phyloP scores from a whole-genome alignment of 2,888 invertebrate species.

The Trichogramma evanescens region DNA sequence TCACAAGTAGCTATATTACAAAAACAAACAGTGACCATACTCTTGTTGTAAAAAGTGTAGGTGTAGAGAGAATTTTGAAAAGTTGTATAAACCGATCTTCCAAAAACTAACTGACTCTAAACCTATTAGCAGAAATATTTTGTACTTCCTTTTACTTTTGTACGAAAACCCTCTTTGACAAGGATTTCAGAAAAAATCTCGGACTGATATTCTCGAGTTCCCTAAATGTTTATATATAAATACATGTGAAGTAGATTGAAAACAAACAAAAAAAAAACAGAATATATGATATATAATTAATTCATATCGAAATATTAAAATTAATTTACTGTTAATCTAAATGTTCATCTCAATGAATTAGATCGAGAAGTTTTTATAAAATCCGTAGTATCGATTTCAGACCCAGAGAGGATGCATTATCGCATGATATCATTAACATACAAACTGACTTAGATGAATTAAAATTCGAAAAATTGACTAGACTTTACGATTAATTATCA shows the following conservation, averaged over 20 bases:
- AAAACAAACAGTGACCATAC: constrained; percentile 21
- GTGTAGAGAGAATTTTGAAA: constrained; percentile 14
- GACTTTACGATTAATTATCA: background rate
- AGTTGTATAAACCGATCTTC: constrained; percentile 23
- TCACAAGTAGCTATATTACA: constrained; percentile 6
- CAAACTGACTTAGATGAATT: background rate
- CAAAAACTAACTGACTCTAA: constrained; percentile 15
- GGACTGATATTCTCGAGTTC: background rate
- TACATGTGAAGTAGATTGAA: background rate
- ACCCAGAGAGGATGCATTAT: background rate
- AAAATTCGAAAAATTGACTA: no score
- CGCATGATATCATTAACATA: constrained; percentile 4
- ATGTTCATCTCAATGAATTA: background rate
- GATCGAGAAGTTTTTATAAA: constrained; percentile 11
- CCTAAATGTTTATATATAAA: constrained; percentile 1
- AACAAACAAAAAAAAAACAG: background rate
- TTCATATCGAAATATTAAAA: constrained; percentile 9
- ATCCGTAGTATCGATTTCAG: constrained; percentile 15
- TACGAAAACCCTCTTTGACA: constrained; percentile 5
- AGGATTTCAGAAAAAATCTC: background rate
- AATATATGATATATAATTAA: background rate
- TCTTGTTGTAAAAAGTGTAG: constrained; percentile 20
- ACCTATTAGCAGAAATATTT: constrained; percentile 16
- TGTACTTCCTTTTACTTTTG: constrained; percentile 23
- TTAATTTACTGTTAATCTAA: background rate